Percentiles rank a stretch among this genome's conserved stretches.
phyloP scores from a whole-genome alignment of 2,797 vertebrate genomes.

The Tarsius wallacei region DNA sequence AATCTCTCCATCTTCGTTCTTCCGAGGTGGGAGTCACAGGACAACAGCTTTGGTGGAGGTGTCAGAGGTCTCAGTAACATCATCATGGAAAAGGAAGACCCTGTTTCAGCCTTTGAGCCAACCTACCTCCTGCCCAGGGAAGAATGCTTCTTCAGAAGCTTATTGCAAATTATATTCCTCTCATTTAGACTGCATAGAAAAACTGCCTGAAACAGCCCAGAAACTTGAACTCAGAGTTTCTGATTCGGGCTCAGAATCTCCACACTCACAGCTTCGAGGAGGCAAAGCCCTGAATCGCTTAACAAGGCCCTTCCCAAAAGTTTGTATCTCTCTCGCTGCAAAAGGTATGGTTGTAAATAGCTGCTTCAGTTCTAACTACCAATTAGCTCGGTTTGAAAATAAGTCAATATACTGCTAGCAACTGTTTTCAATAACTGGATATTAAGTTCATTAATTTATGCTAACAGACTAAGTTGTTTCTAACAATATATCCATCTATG shows the following conservation, averaged over 20 bases:
- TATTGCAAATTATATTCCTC: rapidly evolving
- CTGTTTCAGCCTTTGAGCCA: conserved; percentile 15
- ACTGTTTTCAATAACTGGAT: neutral
- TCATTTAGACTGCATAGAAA: neutral
- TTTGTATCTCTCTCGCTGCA: rapidly evolving
- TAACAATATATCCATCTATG: neutral
- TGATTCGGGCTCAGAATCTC: too few relatives aligned
- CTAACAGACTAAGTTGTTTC: neutral
- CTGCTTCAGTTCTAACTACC: neutral
- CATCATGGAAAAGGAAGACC: conserved; percentile 35
- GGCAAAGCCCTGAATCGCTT: rapidly evolving
- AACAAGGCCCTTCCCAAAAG: rapidly evolving
- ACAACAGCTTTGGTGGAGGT: conserved; percentile 45
- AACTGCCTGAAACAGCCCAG: neutral
- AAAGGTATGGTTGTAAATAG: rapidly evolving
- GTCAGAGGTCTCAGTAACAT: neutral
- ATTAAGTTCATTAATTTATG: neutral
- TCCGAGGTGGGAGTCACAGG: conserved; percentile 12
- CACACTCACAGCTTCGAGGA: rapidly evolving
- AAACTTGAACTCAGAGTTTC: too few relatives aligned
- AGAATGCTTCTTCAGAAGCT: rapidly evolving
- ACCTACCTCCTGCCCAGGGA: neutral
- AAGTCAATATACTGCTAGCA: rapidly evolving
- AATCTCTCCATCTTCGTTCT: neutral
- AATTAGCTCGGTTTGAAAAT: neutral